Evolutionary conservation across 2,888 invertebrate species (phyloP).

Genomic region (Priocnemis perturbator): DNA sequence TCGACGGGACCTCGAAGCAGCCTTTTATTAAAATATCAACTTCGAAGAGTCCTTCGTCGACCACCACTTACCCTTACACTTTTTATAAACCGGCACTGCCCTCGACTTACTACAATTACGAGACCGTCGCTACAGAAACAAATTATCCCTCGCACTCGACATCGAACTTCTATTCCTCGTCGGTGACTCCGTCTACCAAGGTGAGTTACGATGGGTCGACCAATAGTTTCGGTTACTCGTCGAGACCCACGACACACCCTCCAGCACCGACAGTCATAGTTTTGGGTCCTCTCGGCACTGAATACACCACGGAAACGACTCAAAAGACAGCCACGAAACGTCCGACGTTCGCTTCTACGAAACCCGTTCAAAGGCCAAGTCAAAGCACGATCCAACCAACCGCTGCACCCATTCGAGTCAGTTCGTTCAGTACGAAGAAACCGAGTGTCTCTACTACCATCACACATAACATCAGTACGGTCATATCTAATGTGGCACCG

Average conservation of each 20-base stretch:
- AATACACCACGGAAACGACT: constrained; percentile 67
- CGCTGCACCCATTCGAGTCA: constrained; percentile 35
- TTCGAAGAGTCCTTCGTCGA: constrained; percentile 28
- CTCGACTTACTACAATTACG: constrained; percentile 68
- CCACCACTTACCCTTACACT: constrained; percentile 61
- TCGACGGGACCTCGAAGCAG: constrained; percentile 70
- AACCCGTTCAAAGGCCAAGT: constrained; percentile 19
- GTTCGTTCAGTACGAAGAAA: constrained; percentile 58
- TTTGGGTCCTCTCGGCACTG: constrained; percentile 75
- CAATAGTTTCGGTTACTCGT: constrained; percentile 55
- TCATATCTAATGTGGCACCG: constrained; percentile 62
- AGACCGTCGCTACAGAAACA: constrained; percentile 50
- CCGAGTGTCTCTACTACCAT: constrained; percentile 68
- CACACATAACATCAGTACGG: constrained; percentile 72
- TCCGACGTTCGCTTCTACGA: constrained; percentile 9
- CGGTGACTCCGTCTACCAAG: constrained; percentile 56
- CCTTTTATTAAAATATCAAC: constrained; percentile 58
- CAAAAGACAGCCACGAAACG: constrained; percentile 62
- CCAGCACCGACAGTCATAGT: constrained; percentile 80
- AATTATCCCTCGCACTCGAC: constrained; percentile 38
- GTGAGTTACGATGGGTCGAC: constrained; percentile 59
- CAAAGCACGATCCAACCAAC: constrained; percentile 42
- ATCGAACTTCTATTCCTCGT: constrained; percentile 34
- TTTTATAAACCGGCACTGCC: constrained; percentile 65
- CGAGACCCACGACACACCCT: constrained; percentile 72